Base-by-base conservation (phyloP, 1,140 invertebrate genomes). In the Conus betulinus region DNA sequence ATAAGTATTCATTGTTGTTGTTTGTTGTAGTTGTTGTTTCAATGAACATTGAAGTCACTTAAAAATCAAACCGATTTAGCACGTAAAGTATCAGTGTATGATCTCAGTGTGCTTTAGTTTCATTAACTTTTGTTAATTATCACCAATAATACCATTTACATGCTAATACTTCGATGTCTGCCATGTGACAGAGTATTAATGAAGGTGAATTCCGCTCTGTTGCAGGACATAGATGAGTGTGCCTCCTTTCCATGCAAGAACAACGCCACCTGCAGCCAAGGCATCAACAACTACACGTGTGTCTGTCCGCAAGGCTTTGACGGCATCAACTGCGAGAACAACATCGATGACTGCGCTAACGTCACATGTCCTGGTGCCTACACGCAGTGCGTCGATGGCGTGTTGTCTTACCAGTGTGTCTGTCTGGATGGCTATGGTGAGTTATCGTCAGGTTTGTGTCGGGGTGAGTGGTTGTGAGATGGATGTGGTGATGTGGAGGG, bases 361-460 rank as follows among this genome's bases (percentile, higher is more conserved):
- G 0, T 97, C 97, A 25, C 97, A 96, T 93, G 98, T 98, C 0
- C 87, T 13, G 88, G 87, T 27, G 23, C 13, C 7, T 79, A 90
- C 78, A 89, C 87, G 0, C 53, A 55, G 3, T 95, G 95, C 90
- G 51, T 84, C 39, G 92, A 94, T 85, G 81, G 89, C 0, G 85
- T 92, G 11, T 91, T 93, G 78, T 60, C 78, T 7, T 93, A 92
- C 86, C 87, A 87, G 11, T 95, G 94, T 92, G 89, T 89, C 5
- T 95, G 94, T 89, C 79, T 81, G 83, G 88, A 91, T 78, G 93
- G 93, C 53, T 94, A 91, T 87, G 89, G 87, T 71, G 85, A 93
- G 93, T 91, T 85, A 57, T 55, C 39, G 84, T 55, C 63, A 82
- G 57, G 71, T 76, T 55, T 81, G 79, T 81, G 79, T 81, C 15